Base-by-base conservation (phyloP, 2,113 vertebrate genomes). In the Psittacula cyanocephala region DNA sequence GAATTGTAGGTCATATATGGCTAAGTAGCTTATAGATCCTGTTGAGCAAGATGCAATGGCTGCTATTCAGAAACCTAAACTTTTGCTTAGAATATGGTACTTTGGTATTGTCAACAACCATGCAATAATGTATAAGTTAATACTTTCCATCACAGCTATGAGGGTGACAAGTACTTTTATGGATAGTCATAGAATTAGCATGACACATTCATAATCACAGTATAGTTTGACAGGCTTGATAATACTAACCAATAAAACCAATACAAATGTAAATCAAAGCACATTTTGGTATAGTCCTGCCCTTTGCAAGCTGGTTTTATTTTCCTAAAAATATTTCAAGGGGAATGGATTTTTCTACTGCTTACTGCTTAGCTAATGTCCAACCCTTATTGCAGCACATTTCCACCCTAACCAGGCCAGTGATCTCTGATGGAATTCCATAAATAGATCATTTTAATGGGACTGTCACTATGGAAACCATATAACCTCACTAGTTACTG, bases 401-500 rank as follows among this genome's bases (percentile, higher is more conserved):
- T 95, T 93, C 71, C 35, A 91, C 77, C 53, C 13, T 79, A 88
- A 88, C 94, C 77, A 75, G 24, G n/a, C 31, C 10, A 5, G 62
- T 96, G 65, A 62, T 94, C 3, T 25, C 83, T 97, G 94, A 91
- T 71, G 68, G 81, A 94, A 96, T 88, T 96, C 93, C 90, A 96
- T 88, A 93, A 95, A 96, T 65, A 97, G 82, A 89, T 90, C 13
- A 92, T 89, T 94, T 59, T 75, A 80, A 82, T 60, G 55, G 90
- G 77, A 78, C 59, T 57, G 39, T 97, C 87, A 69, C 95, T 95
- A 95, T 97, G 95, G 97, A 96, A 97, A 97, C 96, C 39, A 43
- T 64, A 41, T 52, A 75, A 83, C 70, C 71, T 79, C 64, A 55
- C 77, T 88, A 74, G 65, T 91, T 91, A 55, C 80, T 87, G 50